Base-by-base conservation (phyloP, 2,888 invertebrate species). In the Noctua janthe region DNA sequence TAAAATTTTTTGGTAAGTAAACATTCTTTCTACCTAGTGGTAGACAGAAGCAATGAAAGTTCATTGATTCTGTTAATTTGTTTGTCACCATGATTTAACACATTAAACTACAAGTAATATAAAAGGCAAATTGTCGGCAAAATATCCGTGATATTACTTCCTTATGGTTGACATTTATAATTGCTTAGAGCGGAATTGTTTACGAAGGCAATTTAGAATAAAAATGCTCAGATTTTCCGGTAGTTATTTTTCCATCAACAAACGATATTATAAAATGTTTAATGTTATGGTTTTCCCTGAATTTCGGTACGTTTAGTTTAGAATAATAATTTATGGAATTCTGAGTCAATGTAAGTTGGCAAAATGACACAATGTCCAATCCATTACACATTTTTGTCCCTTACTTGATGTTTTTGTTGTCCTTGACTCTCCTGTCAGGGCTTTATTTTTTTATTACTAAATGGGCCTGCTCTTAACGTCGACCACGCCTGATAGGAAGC, bases 211-310 rank as follows among this genome's bases (percentile, higher is more conserved):
- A 56, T 74, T 73, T 47, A 62, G 62, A 64, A 49, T 39, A 51
- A 49, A 56, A 69, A 23, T 17, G 15, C 39, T 35, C 62, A 39
- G 20, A 74, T 79, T 85, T 76, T 64, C 85, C 78, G 59, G 67
- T 82, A 71, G 20, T 73, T 83, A 84, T 72, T 72, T 56, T 62
- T 69, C 64, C 72, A 81, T 77, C 35, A 84, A 72, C 62, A 39
- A 69, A 49, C 35, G 1, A 39, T 62, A 56, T 67, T 35, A 17
- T 39, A 47, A 62, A 49, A 49, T 49, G 67, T 23, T 35, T 69
- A 62, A 80, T 59, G 64, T 47, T 51, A 74, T 64, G 23, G 80
- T 54, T 84, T 77, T 77, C 77, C 72, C 72, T 81, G 67, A 77
- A 76, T n/a, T 49, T 13, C n/a, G 10, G 6, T 39, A 2, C 35